A percentile compares a stretch with the other conserved stretches of the same genome.
Evolutionary conservation across 2,113 vertebrate genomes (phyloP).

Genomic region (Scortum barcoo): DNA sequence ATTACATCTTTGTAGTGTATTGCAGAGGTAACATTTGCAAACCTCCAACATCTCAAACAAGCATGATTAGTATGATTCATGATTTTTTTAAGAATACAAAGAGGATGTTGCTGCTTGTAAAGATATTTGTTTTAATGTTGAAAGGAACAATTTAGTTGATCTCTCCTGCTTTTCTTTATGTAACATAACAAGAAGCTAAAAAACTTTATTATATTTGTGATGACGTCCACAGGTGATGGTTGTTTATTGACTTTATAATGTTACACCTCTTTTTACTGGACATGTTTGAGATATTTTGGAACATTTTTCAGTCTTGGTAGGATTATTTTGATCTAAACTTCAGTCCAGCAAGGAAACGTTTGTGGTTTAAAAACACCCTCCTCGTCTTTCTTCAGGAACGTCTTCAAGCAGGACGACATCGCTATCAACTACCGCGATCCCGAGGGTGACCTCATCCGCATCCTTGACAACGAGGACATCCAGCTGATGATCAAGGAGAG

Average conservation of each 20-base stretch:
- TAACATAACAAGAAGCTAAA: background rate
- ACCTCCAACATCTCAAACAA: too few relatives aligned
- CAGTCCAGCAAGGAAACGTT: too few relatives aligned
- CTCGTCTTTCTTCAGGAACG: constrained; percentile 77
- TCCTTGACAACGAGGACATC: constrained; percentile 90
- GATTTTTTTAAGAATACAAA: background rate
- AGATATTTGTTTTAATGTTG: background rate
- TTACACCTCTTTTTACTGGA: too few relatives aligned
- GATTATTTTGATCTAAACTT: too few relatives aligned
- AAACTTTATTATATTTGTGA: background rate
- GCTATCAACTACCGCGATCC: constrained; percentile 91
- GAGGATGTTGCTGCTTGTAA: background rate
- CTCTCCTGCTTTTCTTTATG: background rate
- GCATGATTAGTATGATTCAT: background rate
- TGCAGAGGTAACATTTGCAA: background rate
- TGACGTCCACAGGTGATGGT: background rate
- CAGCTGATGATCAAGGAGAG: constrained; percentile 88
- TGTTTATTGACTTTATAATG: background rate
- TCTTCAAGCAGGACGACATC: constrained; percentile 88
- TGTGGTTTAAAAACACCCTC: background rate
- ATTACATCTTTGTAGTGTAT: too few relatives aligned
- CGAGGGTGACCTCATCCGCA: constrained; percentile 90
- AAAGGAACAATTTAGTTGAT: background rate
- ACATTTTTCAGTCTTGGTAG: too few relatives aligned
- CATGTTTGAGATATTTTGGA: too few relatives aligned